A percentile compares a stretch with the other conserved stretches of the same genome.
phyloP scores from a whole-genome alignment of 2,113 vertebrate species.

The Misgurnus mizolepis region DNA sequence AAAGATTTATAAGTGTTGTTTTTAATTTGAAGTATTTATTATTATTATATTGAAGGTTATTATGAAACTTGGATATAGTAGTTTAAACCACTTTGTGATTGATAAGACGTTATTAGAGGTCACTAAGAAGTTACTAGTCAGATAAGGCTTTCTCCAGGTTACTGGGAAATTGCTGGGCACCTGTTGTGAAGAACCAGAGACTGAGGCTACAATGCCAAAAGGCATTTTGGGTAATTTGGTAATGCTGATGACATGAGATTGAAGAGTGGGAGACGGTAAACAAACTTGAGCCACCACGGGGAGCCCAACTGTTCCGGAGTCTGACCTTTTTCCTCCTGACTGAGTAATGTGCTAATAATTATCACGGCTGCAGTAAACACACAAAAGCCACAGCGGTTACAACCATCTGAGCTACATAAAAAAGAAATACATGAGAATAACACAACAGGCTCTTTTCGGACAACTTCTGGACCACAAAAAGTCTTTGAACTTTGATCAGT shows the following conservation, averaged over 20 bases:
- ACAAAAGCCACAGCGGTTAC: neutral
- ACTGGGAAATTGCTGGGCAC: neutral
- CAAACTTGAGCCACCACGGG: slow-evolving; percentile 54
- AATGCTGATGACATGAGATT: slow-evolving; percentile 22
- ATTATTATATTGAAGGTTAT: no score
- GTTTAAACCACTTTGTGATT: no score
- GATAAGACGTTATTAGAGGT: no score
- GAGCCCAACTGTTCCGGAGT: slow-evolving; percentile 65
- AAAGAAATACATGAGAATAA: slow-evolving; percentile 10
- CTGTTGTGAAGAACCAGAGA: neutral
- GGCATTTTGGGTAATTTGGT: slow-evolving; percentile 19
- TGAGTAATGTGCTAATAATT: slow-evolving; percentile 33
- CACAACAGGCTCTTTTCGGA: neutral
- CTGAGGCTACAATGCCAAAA: neutral
- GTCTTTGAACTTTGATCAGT: neutral
- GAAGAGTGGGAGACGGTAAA: slow-evolving; percentile 57
- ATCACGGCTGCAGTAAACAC: neutral
- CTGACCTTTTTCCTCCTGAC: slow-evolving; percentile 52
- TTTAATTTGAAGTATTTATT: no score
- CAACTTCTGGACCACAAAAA: neutral
- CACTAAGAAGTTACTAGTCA: no score
- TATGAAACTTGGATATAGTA: no score
- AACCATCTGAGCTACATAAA: neutral
- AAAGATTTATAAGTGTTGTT: neutral
- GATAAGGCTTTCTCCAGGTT: no score